Conservation (phyloP, 2,797 vertebrate genomes). For the Gymnothorax javanicus region DNA sequence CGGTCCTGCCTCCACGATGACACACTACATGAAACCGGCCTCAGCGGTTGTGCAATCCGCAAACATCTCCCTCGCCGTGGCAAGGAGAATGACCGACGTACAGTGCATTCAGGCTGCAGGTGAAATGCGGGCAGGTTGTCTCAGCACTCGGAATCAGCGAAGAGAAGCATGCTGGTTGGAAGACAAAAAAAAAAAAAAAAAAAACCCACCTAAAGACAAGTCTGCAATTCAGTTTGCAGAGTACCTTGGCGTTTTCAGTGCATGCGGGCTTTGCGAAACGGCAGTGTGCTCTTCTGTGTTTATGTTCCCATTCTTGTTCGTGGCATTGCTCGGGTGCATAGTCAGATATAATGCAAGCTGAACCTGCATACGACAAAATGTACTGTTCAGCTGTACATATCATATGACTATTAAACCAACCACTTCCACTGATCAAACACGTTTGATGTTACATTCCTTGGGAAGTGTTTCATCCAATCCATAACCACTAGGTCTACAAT, state of each 20-base stretch:
- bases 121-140: conserved; percentile 8
- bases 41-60: conserved; percentile 71
- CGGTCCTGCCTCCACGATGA: conserved; percentile 73
- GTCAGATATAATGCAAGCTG: conserved; percentile 10
- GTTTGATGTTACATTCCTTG: not conserved
- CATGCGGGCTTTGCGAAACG: not conserved
- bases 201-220: no score
- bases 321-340: conserved; percentile 1
- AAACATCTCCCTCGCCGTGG: conserved; percentile 56
- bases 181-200: not conserved
- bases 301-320: conserved; percentile 29
- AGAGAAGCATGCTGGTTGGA: not conserved
- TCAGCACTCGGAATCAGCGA: not conserved
- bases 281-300: not conserved
- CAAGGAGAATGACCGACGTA: not conserved
- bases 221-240: conserved; percentile 6
- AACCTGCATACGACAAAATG: not conserved
- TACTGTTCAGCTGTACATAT: not conserved
- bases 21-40: conserved; percentile 54
- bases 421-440: not conserved
- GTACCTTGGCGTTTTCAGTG: conserved; percentile 1
- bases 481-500: not conserved
- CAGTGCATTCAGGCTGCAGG: conserved; percentile 2
- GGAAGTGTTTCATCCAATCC: not conserved
- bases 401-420: not conserved